These are phyloP conservation scores for Arnoldichthys spilopterus DNA, from an alignment of 2,797 vertebrate species.

Conservation along the genomic window DNA sequence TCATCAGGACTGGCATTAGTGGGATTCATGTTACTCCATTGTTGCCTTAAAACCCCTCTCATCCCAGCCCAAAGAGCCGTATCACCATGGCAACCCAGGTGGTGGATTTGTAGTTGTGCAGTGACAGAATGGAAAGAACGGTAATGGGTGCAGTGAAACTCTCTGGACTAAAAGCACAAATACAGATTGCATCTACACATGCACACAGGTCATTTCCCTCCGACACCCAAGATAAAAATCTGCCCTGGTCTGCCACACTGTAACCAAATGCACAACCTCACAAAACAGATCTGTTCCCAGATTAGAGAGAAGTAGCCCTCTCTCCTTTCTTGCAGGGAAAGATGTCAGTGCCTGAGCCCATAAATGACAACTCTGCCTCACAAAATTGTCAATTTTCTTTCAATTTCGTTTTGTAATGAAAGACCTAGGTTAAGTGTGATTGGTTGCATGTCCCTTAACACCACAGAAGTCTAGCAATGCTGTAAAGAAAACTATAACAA, in stretches of 20 bases:
- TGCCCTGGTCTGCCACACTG: background rate
- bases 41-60: constrained; percentile 55
- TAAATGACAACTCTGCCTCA: background rate
- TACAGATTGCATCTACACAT: constrained; percentile 17
- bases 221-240: background rate
- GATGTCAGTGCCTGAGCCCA: background rate
- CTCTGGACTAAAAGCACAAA: constrained; percentile 34
- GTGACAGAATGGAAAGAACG: constrained; percentile 53
- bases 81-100: constrained; percentile 73
- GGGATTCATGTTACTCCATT: constrained; percentile 39
- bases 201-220: background rate
- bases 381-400: background rate
- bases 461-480: too few species aligned
- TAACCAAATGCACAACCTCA: background rate
- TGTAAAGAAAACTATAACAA: too few species aligned
- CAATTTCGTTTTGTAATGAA: background rate
- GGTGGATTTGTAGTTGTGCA: constrained; percentile 60
- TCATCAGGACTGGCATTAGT: constrained; percentile 42
- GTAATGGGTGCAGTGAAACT: constrained; percentile 34
- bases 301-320: background rate
- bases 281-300: background rate
- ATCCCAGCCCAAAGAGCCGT: constrained; percentile 55
- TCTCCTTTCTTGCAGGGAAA: background rate
- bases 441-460: too few species aligned
- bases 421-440: background rate